Evolutionary conservation across 1,140 invertebrate species (phyloP).

Genomic region (Drosophila mojavensis): DNA sequence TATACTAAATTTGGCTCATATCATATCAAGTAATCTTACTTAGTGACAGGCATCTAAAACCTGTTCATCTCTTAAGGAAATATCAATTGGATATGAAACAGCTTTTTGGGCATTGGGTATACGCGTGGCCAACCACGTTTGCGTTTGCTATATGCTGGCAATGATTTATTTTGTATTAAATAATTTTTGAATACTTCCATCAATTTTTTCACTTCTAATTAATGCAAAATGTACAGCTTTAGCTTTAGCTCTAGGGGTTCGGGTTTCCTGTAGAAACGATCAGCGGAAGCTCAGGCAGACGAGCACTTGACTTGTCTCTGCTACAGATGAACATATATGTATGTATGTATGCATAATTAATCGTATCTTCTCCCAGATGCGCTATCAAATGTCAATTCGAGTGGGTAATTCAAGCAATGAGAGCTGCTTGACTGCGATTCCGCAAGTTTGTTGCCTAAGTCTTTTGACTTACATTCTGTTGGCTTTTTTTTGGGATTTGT

Average conservation of each 20-base stretch:
- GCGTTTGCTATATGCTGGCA: constrained; percentile 17
- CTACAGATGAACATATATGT: too few species aligned
- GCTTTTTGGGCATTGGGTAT: constrained; percentile 28
- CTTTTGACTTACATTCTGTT: constrained; percentile 43
- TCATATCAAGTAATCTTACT: too few species aligned
- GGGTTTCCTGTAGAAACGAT: constrained; percentile 65
- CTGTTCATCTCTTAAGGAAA: not conserved
- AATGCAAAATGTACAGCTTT: constrained; percentile 59
- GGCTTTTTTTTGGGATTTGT: constrained; percentile 26
- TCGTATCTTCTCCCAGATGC: constrained; percentile 34
- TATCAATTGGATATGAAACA: constrained; percentile 1
- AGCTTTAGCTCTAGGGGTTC: constrained; percentile 23
- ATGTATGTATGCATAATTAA: constrained; percentile 64
- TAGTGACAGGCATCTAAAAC: constrained; percentile 14
- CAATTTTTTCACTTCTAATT: constrained; percentile 68
- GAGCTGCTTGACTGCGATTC: constrained; percentile 17
- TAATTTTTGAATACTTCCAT: constrained; percentile 62
- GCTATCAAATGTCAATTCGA: constrained; percentile 62
- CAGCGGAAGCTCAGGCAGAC: constrained; percentile 69
- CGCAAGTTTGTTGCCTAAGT: constrained; percentile 64
- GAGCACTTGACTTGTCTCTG: constrained; percentile 56
- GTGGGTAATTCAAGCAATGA: constrained; percentile 7
- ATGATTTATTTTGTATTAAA: constrained; percentile 72
- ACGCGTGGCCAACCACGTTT: constrained; percentile 25
- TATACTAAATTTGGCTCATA: too few species aligned